phyloP scores from a whole-genome alignment of 1,140 invertebrate species.

The Drosophila sulfurigaster region DNA sequence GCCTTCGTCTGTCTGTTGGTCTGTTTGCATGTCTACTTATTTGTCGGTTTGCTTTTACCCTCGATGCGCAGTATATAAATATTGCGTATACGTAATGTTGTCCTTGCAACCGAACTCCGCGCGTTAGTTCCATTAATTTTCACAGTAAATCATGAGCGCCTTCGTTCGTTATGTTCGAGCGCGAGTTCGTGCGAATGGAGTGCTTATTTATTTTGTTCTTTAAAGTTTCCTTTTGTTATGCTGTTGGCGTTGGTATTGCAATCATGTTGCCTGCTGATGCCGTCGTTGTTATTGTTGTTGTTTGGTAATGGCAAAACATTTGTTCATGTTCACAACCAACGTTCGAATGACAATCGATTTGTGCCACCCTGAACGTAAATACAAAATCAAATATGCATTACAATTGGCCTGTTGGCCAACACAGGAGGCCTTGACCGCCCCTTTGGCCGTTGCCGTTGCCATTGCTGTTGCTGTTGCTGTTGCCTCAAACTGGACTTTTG shows the following conservation, averaged over 20 bases:
- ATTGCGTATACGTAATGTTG: constrained; percentile 64
- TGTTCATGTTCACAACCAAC: constrained; percentile 66
- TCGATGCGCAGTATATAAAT: constrained; percentile 25
- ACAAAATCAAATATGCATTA: constrained; percentile 83
- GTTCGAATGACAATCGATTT: constrained; percentile 80
- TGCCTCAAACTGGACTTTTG: too few relatives aligned
- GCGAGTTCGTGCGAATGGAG: constrained; percentile 15
- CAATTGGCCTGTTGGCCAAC: constrained; percentile 70
- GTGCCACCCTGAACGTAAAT: constrained; percentile 59
- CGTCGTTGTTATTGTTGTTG: constrained; percentile 31
- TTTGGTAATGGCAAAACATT: constrained; percentile 75
- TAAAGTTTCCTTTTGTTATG: constrained; percentile 38
- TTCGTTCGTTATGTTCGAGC: constrained; percentile 11
- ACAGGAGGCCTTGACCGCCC: constrained; percentile 62
- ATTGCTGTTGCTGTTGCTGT: too few relatives aligned
- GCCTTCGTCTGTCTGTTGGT: not conserved
- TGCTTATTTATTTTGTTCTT: constrained; percentile 51
- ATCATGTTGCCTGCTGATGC: constrained; percentile 15
- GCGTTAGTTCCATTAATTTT: constrained; percentile 61
- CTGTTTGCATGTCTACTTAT: not conserved
- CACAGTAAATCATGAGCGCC: constrained; percentile 55
- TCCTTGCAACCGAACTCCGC: constrained; percentile 40
- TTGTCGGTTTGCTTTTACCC: constrained; percentile 1
- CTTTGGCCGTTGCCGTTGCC: too few relatives aligned
- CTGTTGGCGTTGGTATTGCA: constrained; percentile 11